A percentile compares a stretch with the other conserved stretches of the same genome.
Conservation (phyloP, 2,113 vertebrate genomes). For the Sceloporus tristichus region DNA sequence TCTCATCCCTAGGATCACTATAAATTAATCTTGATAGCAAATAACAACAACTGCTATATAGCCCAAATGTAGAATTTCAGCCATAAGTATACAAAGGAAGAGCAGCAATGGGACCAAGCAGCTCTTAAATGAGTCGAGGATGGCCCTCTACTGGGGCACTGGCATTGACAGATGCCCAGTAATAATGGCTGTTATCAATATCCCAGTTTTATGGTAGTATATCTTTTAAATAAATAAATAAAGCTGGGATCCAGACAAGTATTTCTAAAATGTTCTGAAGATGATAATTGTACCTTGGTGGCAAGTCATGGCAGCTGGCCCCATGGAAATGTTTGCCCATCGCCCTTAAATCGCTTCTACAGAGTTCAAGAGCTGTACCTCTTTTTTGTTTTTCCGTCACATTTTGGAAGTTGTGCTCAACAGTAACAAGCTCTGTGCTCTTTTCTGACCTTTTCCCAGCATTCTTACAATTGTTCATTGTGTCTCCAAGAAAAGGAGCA, state of each 20-base stretch:
- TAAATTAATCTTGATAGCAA: too few species aligned
- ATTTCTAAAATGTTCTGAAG: not conserved
- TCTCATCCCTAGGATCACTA: too few species aligned
- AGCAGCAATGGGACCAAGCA: not conserved
- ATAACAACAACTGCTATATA: too few species aligned
- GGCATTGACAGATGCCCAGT: too few species aligned
- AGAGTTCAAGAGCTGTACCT: not conserved
- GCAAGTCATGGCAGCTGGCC: not conserved
- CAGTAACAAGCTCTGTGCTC: not conserved
- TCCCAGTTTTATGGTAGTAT: not conserved
- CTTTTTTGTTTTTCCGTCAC: not conserved
- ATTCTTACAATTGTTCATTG: not conserved
- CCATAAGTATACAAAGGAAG: not conserved
- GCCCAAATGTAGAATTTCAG: not conserved
- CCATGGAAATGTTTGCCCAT: not conserved
- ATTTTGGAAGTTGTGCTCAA: not conserved
- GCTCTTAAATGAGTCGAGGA: too few species aligned
- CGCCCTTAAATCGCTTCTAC: not conserved
- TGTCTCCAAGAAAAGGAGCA: not conserved
- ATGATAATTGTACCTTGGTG: too few species aligned
- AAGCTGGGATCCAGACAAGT: too few species aligned
- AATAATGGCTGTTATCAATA: too few species aligned
- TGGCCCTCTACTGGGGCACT: too few species aligned
- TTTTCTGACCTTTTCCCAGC: not conserved
- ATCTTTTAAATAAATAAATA: too few species aligned